phyloP scores from a whole-genome alignment of 2,797 vertebrate genomes.

The Sandelia bainsii region DNA sequence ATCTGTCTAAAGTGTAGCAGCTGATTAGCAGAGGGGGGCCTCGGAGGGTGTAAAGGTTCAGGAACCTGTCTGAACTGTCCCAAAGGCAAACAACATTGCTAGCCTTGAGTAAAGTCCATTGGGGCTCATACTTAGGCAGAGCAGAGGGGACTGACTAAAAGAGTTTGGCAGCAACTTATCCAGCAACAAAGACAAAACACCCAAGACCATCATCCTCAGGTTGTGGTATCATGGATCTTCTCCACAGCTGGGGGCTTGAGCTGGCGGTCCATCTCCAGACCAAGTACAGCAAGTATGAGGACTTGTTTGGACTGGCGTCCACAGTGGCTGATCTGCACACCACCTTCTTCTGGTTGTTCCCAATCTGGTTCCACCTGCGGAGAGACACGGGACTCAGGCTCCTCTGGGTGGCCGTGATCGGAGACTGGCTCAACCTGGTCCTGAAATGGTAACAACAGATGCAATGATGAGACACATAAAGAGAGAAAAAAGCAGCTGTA shows the following conservation, averaged over 20 bases:
- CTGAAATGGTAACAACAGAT: conserved; percentile 90
- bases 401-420: conserved; percentile 95
- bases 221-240: conserved; percentile 77
- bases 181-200: background rate
- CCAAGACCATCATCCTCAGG: conserved; percentile 25
- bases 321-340: conserved; percentile 92
- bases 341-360: conserved; percentile 92
- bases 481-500: accelerated
- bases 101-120: conserved; percentile 81
- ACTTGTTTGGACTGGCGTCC: conserved; percentile 90
- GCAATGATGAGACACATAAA: accelerated
- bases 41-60: conserved; percentile 67
- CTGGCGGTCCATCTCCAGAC: conserved; percentile 89
- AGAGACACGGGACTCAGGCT: conserved; percentile 89
- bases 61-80: conserved; percentile 58
- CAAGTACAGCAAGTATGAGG: conserved; percentile 86
- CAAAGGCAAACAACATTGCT: conserved; percentile 73
- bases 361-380: conserved; percentile 92
- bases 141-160: conserved; percentile 25
- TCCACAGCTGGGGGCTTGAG: conserved; percentile 89
- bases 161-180: conserved; percentile 15
- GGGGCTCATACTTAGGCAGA: conserved; percentile 41
- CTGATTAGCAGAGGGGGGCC: conserved; percentile 15
- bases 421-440: conserved; percentile 96
- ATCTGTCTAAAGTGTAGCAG: background rate